These are phyloP conservation scores for Apistogramma diplotaenia DNA, from an alignment of 2,113 vertebrate genomes.

Conservation along the genomic window DNA sequence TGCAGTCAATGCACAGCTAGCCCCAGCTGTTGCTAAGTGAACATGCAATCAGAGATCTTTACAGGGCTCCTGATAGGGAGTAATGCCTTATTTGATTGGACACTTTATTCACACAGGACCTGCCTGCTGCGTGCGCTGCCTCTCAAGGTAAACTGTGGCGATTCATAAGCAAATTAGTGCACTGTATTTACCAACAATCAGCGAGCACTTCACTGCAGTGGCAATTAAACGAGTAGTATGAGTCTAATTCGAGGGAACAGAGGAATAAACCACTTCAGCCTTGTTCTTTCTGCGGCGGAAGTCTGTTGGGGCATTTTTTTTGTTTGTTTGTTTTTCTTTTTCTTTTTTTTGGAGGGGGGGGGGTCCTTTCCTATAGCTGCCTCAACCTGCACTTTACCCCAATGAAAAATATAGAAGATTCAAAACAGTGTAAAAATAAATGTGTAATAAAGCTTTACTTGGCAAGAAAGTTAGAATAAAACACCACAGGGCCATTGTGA, in stretches of 20 bases:
- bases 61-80: conserved; percentile 27
- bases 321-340: background rate
- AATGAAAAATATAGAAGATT: background rate
- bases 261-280: conserved; percentile 4
- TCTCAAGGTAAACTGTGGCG: conserved; percentile 10
- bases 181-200: conserved; percentile 26
- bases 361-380: background rate
- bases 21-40: conserved; percentile 37
- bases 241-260: conserved; percentile 6
- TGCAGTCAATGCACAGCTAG: background rate
- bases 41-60: conserved; percentile 39
- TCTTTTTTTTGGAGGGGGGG: too few species aligned
- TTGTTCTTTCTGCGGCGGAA: background rate
- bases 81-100: conserved; percentile 56
- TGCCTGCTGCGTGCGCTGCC: conserved; percentile 18
- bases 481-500: conserved; percentile 25
- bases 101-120: conserved; percentile 34
- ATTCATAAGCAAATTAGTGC: conserved; percentile 17
- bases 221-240: conserved; percentile 11
- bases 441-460: conserved; percentile 14
- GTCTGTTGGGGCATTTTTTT: too few species aligned
- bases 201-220: conserved; percentile 11
- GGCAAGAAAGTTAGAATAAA: conserved; percentile 23
- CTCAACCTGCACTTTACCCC: background rate
- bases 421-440: conserved; percentile 1